phyloP scores from a whole-genome alignment of 2,888 invertebrate genomes.

The Parelbella ahira region DNA sequence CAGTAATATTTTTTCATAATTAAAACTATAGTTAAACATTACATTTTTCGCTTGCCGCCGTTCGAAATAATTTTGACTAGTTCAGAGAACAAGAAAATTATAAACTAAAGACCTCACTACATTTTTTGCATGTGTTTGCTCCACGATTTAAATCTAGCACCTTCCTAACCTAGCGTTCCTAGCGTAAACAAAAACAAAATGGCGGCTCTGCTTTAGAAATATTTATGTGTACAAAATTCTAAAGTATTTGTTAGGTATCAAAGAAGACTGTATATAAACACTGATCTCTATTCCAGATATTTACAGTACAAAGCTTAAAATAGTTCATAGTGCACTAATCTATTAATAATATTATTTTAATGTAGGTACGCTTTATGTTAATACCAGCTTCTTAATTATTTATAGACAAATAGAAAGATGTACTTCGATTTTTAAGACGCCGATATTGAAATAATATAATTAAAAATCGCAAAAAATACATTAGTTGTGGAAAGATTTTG shows the following conservation, averaged over 20 bases:
- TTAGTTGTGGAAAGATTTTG: too few species aligned
- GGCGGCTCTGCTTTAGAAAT: slow-evolving; percentile 37
- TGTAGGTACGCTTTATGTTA: slow-evolving; percentile 28
- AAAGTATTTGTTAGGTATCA: slow-evolving; percentile 61
- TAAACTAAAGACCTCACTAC: slow-evolving; percentile 29
- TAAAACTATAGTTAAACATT: slow-evolving; percentile 43
- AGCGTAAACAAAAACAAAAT: slow-evolving; percentile 34
- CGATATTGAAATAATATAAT: slow-evolving; percentile 1
- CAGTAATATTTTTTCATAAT: slow-evolving; percentile 47
- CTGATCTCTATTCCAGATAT: slow-evolving; percentile 64
- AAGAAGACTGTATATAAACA: slow-evolving; percentile 68
- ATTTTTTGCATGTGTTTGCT: slow-evolving; percentile 26
- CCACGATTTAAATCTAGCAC: slow-evolving; percentile 50
- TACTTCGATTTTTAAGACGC: too few species aligned
- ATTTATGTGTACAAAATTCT: slow-evolving; percentile 65
- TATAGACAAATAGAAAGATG: slow-evolving; percentile 17
- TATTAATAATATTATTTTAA: slow-evolving; percentile 30
- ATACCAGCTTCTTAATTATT: slow-evolving; percentile 27
- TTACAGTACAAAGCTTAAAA: slow-evolving; percentile 69
- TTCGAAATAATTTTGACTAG: slow-evolving; percentile 73
- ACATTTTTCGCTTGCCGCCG: slow-evolving; percentile 48
- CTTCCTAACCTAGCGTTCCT: slow-evolving; percentile 44
- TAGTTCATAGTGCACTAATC: slow-evolving; percentile 55
- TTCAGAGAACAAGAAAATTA: slow-evolving; percentile 47
- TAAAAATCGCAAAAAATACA: slow-evolving; percentile 1